A percentile compares a stretch with the other conserved stretches of the same genome.
Conservation (phyloP, 2,113 vertebrate genomes). For the Mus pahari region DNA sequence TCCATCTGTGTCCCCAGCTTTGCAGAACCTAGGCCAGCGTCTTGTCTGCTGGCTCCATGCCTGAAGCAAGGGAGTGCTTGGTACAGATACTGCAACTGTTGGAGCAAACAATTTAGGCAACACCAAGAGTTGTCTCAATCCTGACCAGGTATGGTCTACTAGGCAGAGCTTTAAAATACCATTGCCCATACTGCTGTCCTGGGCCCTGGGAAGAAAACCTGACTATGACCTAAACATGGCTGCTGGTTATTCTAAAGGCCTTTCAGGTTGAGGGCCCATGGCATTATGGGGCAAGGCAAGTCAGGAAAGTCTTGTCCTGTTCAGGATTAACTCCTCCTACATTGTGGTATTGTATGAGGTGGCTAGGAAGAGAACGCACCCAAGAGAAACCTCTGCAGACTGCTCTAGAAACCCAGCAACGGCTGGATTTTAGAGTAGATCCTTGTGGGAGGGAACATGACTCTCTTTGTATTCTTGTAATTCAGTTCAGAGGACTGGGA, state of each 20-base stretch:
- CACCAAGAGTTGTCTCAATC: background rate
- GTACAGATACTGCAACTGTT: background rate
- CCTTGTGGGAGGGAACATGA: background rate
- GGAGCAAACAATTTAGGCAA: background rate
- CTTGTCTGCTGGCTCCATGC: background rate
- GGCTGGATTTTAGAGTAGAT: background rate
- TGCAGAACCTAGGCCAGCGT: no score
- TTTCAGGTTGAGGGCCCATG: background rate
- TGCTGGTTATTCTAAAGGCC: background rate
- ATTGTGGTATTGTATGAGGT: background rate
- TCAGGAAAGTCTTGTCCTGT: background rate
- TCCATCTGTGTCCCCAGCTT: background rate
- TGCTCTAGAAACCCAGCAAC: background rate
- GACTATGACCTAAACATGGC: accelerated
- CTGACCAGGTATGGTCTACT: background rate
- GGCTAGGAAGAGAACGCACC: background rate
- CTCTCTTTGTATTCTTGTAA: background rate
- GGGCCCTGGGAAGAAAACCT: background rate
- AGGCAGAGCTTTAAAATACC: background rate
- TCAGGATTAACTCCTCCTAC: background rate
- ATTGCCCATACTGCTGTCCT: background rate
- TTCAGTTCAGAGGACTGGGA: background rate
- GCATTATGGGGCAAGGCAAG: background rate
- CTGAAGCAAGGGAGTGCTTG: background rate
- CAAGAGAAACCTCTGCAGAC: background rate